Evolutionary conservation across 1,140 invertebrate genomes (phyloP), one percentile per base, ranked within the genome.

Genomic region (Drepana arcuata): DNA sequence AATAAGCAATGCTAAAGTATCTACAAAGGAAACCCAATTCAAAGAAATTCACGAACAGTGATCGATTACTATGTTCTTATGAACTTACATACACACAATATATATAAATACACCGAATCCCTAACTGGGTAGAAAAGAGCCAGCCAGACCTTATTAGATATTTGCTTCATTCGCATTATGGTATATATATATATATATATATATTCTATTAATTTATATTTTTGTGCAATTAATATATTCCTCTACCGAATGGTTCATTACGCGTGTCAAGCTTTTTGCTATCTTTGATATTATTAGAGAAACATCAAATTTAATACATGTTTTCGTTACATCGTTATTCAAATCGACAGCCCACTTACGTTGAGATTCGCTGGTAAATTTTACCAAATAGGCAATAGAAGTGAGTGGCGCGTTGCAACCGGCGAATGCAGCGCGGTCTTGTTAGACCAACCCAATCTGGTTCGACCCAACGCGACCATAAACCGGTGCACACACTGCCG

Each of bases 311-410:
- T 21, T 5, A 21, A 21, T 21, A 21, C 9, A 5, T 21, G 4
- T 4, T 21, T 21, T 5, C 18, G 9, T 21, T 21, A 21, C 18
- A 26, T 56, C 34, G 44, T 51, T 56, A 56, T 21, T 37, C 33
- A 49, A 61, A 62, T 59, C 56, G 48, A 54, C 59, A 47, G 47
- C 28, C 47, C 55, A 67, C 60, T 69, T 57, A 61, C 47, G 55
- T 41, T 48, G 53, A 55, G 56, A 61, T 60, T 62, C 49, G 38
- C 51, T 59, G 57, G 57, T 68, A 66, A 68, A 71, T 74, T 69
- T 61, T 56, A 66, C 54, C 63, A 69, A 74, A 71, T 71, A 63
- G 59, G 48, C 64, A 53, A 69, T 69, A 65, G 59, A 49, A 60
- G 59, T 54, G 59, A 61, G 53, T 59, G 50, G 52, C 43, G 48